Base-by-base conservation (phyloP, 2,113 vertebrate genomes). In the Cairina moschata region DNA sequence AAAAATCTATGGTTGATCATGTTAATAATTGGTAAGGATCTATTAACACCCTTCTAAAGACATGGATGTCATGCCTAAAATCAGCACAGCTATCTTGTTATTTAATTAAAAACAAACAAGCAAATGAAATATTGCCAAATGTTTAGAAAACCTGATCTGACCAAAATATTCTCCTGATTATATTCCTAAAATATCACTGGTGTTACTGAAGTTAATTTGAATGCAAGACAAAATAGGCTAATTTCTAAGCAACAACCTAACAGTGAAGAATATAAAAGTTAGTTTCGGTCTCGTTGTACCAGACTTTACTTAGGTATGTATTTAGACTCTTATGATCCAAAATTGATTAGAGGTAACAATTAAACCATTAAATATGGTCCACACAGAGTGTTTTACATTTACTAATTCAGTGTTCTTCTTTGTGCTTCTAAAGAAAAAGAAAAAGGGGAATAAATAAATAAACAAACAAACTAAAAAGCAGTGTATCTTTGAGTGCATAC, bases 351-450 rank as follows among this genome's bases (percentile, higher is more conserved):
- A 86, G 74, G 15, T 81, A 91, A 94, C 36, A 87, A 88, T 58
- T 92, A 93, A 89, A 78, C 8, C 38, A 93, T 62, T 83, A 94
- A 42, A 93, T 54, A 63, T 32, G 68, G 13, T 90, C 46, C 44
- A 52, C n/a, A 83, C 3, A 4, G 17, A 11, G 20, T 34, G 11
- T 55, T 59, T 91, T 80, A 52, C 31, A 32, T 74, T 90, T 94
- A 68, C 42, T 69, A 79, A 91, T 34, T 68, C 31, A 42, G 17
- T 63, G 22, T 36, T 91, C 75, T 76, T 54, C 31, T 28, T 56
- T 52, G 38, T 21, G 26, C 3, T 84, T 89, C 72, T 40, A 83
- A 44, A 72, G 17, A 56, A 52, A 8, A 71, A 11, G 54, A 6
- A 6, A 42, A 2, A 8, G 6, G 34, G 67, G 4, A 2, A 26